Evolutionary conservation across 2,113 vertebrate genomes (phyloP).

Genomic region (Sinosuthora webbiana): DNA sequence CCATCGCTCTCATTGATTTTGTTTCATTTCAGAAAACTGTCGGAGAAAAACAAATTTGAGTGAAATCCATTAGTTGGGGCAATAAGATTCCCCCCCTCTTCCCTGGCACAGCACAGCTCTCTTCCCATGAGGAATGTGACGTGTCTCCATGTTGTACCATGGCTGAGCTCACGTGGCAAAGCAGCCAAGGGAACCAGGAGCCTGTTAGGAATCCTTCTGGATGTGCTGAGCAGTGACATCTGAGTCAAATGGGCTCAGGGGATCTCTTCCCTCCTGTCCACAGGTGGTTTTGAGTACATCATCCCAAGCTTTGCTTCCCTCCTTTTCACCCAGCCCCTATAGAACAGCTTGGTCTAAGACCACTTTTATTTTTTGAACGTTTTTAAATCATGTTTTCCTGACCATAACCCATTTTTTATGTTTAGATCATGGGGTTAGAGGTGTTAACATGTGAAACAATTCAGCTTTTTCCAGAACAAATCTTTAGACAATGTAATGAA

Average conservation of each 20-base stretch:
- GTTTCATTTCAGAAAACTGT: slow-evolving; percentile 63
- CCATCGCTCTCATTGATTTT: slow-evolving; percentile 70
- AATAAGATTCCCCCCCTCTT: not conserved
- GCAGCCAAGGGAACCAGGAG: slow-evolving; percentile 6
- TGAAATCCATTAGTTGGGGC: slow-evolving; percentile 43
- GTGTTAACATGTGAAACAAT: not conserved
- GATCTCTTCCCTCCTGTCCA: not conserved
- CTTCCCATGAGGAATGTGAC: not conserved
- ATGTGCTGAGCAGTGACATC: not conserved
- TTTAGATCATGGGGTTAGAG: not conserved
- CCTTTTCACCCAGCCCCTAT: not conserved
- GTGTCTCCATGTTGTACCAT: not conserved
- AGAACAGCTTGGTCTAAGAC: not conserved
- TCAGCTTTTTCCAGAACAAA: not conserved
- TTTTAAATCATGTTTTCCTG: not conserved
- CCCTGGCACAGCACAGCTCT: not conserved
- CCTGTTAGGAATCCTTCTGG: not conserved
- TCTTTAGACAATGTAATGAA: not conserved
- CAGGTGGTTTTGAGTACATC: not conserved
- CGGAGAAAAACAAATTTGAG: slow-evolving; percentile 61
- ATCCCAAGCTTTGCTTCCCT: not conserved
- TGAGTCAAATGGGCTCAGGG: not conserved
- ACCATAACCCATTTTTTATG: not conserved
- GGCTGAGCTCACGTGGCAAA: not conserved
- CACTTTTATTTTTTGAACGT: not conserved